Percentiles rank a stretch among this genome's conserved stretches.
Evolutionary conservation across 2,797 vertebrate genomes (phyloP).

Genomic region (Odontamblyopus rebecca): DNA sequence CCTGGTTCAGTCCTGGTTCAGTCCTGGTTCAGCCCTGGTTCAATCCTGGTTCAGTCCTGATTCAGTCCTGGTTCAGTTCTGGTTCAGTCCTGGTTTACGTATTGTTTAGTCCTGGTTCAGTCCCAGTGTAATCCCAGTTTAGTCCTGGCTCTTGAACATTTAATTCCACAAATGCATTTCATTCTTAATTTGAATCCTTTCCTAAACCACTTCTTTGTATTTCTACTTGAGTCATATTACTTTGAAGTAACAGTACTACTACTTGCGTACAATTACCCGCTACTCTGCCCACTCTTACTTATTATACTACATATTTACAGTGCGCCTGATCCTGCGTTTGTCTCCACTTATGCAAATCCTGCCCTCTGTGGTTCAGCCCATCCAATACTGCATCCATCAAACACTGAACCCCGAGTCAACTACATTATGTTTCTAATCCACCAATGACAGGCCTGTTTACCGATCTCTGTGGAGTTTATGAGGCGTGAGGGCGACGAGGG

Average conservation of each 20-base stretch:
- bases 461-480: conserved; percentile 65
- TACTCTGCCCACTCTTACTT: background rate
- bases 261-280: no score
- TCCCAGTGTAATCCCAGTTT: no score
- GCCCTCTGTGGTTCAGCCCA: conserved; percentile 2
- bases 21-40: background rate
- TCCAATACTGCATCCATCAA: conserved; percentile 19
- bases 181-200: no score
- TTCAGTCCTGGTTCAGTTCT: background rate
- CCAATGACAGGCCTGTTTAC: conserved; percentile 48
- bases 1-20: background rate
- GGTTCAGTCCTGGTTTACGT: background rate
- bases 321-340: background rate
- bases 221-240: no score
- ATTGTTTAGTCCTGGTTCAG: no score
- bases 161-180: no score
- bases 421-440: conserved; percentile 35
- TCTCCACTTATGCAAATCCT: conserved; percentile 13
- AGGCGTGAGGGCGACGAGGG: conserved; percentile 30
- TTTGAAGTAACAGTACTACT: no score
- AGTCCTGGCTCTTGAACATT: no score
- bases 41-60: background rate
- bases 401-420: conserved; percentile 17
- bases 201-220: no score
- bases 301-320: background rate